Base-by-base conservation (phyloP, 2,113 vertebrate species). In the Dromas ardeola region DNA sequence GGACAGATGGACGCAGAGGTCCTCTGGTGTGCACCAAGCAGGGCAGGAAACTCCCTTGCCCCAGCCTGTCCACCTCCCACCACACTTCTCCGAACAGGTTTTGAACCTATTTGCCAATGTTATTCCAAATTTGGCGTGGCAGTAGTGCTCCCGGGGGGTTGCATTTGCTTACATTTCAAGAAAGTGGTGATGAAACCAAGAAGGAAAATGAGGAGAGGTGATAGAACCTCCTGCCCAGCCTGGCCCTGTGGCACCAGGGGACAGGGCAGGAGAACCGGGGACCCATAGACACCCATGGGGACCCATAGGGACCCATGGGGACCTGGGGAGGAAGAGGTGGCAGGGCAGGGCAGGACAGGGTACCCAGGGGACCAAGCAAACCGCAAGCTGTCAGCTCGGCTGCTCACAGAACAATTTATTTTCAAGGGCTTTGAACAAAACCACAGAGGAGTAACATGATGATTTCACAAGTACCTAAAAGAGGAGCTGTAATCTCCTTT, bases 251-350 rank as follows among this genome's bases (percentile, higher is more conserved):
- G 65, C 65, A 49, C 50, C 26, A 15, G 42, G 30, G 56, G 20
- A 83, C 32, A 30, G 0, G 0, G 29, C 6, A 13, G 65, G 70
- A 70, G n/a, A n/a, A 38, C 12, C 0, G 2, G 65, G 38, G 50
- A 71, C 29, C 11, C 17, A 7, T 4, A 32, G 47, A 26, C 20
- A 76, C 32, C 11, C 29, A 17, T 15, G 25, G 72, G 8, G 8
- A 69, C 62, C 38, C 18, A 65, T 15, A 29, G 38, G 29, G 8
- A 42, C 49, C 38, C 76, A 4, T 2, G 18, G 70, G 9, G 27
- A 63, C 22, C 7, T 90, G 56, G 58, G 47, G n/a, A 53, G 11
- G 90, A 66, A 71, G 56, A 71, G 27, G 25, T 19, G 67, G 23
- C 34, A 72, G 61, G 29, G 23, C 34, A 72, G 61, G 29, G 26